Conservation (phyloP, 2,797 vertebrate genomes). For the Sphaeramia orbicularis region DNA sequence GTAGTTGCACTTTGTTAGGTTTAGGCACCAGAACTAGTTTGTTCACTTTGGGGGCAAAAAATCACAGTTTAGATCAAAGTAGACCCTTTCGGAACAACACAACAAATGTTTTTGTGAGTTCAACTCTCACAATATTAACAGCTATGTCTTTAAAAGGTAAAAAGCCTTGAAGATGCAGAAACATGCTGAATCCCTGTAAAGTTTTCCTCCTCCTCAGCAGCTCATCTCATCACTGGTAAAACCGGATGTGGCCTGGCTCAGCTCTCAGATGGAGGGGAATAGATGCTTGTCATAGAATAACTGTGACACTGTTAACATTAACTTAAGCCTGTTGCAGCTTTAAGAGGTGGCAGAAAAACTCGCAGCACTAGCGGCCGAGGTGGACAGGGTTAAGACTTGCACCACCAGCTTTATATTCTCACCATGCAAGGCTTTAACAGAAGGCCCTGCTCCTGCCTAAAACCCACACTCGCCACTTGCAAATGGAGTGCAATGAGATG, state of each 20-base stretch:
- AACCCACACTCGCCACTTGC: slow-evolving; percentile 75
- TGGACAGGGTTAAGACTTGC: slow-evolving; percentile 55
- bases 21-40: too few species aligned
- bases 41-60: too few species aligned
- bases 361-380: slow-evolving; percentile 39
- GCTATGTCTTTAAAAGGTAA: too few species aligned
- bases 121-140: too few species aligned
- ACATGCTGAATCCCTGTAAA: too few species aligned
- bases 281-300: slow-evolving; percentile 78
- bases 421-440: slow-evolving; percentile 66
- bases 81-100: too few species aligned
- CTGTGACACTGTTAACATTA: slow-evolving; percentile 76
- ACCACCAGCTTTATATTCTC: slow-evolving; percentile 71
- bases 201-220: slow-evolving; percentile 3
- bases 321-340: slow-evolving; percentile 66
- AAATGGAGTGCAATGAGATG: slow-evolving; percentile 86
- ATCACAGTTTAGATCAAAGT: too few species aligned
- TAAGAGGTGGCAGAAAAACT: slow-evolving; percentile 73
- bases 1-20: too few species aligned
- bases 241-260: slow-evolving; percentile 63
- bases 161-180: too few species aligned
- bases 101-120: too few species aligned
- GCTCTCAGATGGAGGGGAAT: slow-evolving; percentile 62
- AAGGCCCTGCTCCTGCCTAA: slow-evolving; percentile 75
- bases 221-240: slow-evolving; percentile 54